Evolutionary conservation across 2,888 invertebrate genomes (phyloP), one percentile per base, ranked within the genome.

Genomic region (Lasioglossum zephyrum): DNA sequence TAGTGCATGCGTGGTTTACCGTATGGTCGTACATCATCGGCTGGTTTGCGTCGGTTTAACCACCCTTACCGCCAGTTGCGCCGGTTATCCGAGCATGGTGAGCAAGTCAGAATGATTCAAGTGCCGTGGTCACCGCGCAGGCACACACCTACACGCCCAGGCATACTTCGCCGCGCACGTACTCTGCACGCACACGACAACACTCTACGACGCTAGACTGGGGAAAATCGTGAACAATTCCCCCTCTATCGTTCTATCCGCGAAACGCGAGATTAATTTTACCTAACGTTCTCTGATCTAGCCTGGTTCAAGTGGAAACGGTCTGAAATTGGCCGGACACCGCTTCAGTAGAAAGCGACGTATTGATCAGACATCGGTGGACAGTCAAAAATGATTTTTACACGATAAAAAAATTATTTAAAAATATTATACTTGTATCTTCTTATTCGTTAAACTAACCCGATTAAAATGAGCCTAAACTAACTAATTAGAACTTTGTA

Each of bases 11-110:
- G 92, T 92, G 93, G 94, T 93, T 93, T 93, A 93, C 94, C 94
- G 87, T 92, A 89, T 90, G 91, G 87, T 90, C 93, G 91, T 94
- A 92, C 90, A 94, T 94, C 94, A 94, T 94, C 91, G 93, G 87
- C 85, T 85, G 85, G 86, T 88, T 84, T 83, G 87, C 79, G 88
- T 81, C 81, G 81, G 87, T 87, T 87, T 89, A 89, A 87, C 89
- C 89, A 81, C 81, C 85, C 83, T 81, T 49, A 79, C 83, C 83
- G 79, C 78, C 82, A 83, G 82, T 86, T 81, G 79, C 86, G 81
- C 83, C 81, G 85, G 86, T 88, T 90, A 86, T 86, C 85, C 89
- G 75, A 89, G 77, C 87, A 82, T 73, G 77, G 76, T 73, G 80
- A 79, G 81, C 85, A 88, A 88, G 88, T 90, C 82, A 82, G 81